A percentile compares a stretch with the other conserved stretches of the same genome.
phyloP scores from a whole-genome alignment of 2,797 vertebrate genomes.

The Platyrinchus mystaceus region DNA sequence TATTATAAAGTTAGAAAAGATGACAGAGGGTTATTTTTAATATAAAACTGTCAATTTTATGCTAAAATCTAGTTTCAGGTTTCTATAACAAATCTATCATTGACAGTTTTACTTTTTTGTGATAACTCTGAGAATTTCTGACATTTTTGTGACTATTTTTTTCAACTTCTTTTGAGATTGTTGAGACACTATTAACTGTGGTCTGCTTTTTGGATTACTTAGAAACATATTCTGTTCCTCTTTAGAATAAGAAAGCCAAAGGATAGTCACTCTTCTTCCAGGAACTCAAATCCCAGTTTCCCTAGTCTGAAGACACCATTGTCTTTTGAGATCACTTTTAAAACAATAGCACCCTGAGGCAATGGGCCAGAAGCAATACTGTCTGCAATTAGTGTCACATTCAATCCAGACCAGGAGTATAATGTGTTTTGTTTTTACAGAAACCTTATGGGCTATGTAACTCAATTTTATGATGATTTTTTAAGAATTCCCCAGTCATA shows the following conservation, averaged over 20 bases:
- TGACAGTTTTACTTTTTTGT: constrained; percentile 33
- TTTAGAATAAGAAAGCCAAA: neutral
- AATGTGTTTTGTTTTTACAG: neutral
- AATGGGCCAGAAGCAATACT: neutral
- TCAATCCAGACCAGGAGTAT: neutral
- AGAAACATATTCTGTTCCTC: neutral
- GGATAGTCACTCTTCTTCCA: constrained; percentile 2
- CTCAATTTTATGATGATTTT: neutral
- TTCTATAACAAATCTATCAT: constrained; percentile 14
- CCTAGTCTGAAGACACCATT: neutral
- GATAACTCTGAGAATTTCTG: constrained; percentile 36
- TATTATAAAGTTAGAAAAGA: constrained; percentile 30
- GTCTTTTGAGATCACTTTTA: constrained; percentile 42
- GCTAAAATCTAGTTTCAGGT: constrained; percentile 23
- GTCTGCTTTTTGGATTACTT: constrained; percentile 17
- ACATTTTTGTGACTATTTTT: constrained; percentile 24
- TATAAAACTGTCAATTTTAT: constrained; percentile 20
- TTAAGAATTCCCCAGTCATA: constrained; percentile 36
- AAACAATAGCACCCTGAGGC: constrained; percentile 41
- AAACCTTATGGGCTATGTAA: neutral
- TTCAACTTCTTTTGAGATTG: constrained; percentile 10
- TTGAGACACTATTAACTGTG: constrained; percentile 14
- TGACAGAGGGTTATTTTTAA: neutral
- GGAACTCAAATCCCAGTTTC: constrained; percentile 26
- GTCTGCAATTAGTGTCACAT: constrained; percentile 4